A percentile compares a stretch with the other conserved stretches of the same genome.
Evolutionary conservation across 2,797 vertebrate genomes (phyloP).

Genomic region (Perodicticus potto): DNA sequence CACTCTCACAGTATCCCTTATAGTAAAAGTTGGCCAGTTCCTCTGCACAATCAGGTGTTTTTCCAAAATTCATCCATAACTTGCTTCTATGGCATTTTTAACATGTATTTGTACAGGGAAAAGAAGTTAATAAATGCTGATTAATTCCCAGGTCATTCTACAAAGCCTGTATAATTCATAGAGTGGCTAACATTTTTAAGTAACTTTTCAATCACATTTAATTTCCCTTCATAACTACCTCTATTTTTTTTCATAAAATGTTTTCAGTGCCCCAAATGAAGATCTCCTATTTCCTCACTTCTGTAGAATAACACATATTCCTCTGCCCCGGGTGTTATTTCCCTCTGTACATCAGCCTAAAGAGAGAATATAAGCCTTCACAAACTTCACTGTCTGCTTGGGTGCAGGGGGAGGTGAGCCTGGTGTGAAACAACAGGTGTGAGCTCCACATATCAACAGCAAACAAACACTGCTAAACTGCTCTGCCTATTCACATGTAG

Average conservation of each 20-base stretch:
- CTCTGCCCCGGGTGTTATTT: not conserved
- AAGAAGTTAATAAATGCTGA: conserved; percentile 2
- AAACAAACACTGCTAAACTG: not conserved
- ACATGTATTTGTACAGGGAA: not conserved
- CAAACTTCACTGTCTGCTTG: not conserved
- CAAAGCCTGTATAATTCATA: not conserved
- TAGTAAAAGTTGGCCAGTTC: not conserved
- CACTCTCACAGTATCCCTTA: not conserved
- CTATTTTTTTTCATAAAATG: not conserved
- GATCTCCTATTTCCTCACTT: not conserved
- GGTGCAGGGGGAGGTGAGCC: not conserved
- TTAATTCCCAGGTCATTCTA: conserved; percentile 41
- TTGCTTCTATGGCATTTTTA: conserved; percentile 44
- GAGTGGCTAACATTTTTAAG: not conserved
- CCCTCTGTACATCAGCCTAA: not conserved
- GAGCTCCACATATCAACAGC: not conserved
- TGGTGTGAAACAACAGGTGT: not conserved
- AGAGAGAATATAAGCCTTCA: conserved; percentile 32
- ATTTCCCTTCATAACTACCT: conserved; percentile 14
- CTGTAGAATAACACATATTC: not conserved
- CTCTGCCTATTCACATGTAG: conserved; percentile 39
- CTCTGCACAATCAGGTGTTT: not conserved
- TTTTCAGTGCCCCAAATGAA: not conserved
- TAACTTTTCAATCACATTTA: conserved; percentile 30
- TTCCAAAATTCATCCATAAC: not conserved